Base-by-base conservation (phyloP, 2,888 invertebrate species). In the Drosophila helvetica region DNA sequence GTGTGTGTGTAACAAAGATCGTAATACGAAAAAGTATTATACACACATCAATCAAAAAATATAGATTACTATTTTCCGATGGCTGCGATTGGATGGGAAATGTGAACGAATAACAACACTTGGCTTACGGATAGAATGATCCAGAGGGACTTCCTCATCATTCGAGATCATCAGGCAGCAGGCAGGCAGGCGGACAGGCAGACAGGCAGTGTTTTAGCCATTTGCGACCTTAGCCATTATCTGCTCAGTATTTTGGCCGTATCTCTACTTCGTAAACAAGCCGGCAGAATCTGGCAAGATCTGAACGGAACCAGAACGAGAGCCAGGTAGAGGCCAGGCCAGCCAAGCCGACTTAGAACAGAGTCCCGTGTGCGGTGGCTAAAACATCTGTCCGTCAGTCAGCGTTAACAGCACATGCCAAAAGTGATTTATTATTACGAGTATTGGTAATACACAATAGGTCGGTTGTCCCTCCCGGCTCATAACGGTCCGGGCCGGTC, bases 221-320 rank as follows among this genome's bases (percentile, higher is more conserved):
- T 27, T 27, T 2, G 27, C 30, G 27, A 46, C 25, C 18, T 38
- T 38, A 61, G n/a, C 33, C 33, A 33, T 18, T 7, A 12, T 27
- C 27, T n/a, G 50, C 48, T 43, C 12, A 15, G n/a, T 4, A 4
- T 38, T 27, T 48, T 42, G 53, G 51, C 15, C 6, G 12, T 10
- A 9, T 47, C 54, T 17, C 63, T 51, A 43, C 65, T 85, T 76
- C 74, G 79, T 79, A 77, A 83, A 79, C 79, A 80, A 74, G 51
- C 65, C 47, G 77, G 45, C 46, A 53, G 22, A 64, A 73, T 74
- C 83, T 67, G 72, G 77, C 59, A 30, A 64, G 60, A 68, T 62
- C 74, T 54, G 53, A 68, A 71, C 66, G 52, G 58, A 68, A 52
- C 51, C 62, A 61, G 60, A 63, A 43, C 48, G 60, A 61, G 60